These are phyloP conservation scores for Dipodomys spectabilis DNA, from an alignment of 2,113 vertebrate species.

Conservation along the genomic window DNA sequence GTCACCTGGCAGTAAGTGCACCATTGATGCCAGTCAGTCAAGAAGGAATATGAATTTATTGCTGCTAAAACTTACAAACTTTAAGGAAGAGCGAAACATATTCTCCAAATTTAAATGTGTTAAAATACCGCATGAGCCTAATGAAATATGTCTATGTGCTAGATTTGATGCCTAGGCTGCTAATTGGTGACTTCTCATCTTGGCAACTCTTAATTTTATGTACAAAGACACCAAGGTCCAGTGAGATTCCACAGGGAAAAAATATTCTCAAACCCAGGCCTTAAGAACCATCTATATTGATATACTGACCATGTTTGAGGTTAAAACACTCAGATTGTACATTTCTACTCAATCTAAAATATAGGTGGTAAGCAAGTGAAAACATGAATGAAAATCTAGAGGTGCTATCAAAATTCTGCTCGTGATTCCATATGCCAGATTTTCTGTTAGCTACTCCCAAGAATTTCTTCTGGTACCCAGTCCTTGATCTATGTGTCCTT, in stretches of 20 bases:
- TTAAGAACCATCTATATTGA: neutral
- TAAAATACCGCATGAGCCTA: neutral
- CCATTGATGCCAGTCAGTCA: neutral
- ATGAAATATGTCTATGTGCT: neutral
- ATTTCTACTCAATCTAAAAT: neutral
- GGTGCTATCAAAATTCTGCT: neutral
- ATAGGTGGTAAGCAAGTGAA: neutral
- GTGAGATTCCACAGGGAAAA: neutral
- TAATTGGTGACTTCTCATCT: conserved; percentile 38
- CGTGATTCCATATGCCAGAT: neutral
- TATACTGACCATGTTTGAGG: neutral
- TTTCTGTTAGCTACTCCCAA: conserved; percentile 25
- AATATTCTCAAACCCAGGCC: conserved; percentile 1
- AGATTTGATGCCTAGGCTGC: conserved; percentile 13
- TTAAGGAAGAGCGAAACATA: neutral
- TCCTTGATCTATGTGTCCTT: neutral
- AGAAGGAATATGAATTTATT: neutral
- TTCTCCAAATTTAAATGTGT: neutral
- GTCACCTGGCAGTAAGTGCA: neutral
- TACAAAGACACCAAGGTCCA: neutral
- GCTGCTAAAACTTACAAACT: neutral
- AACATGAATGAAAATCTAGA: neutral
- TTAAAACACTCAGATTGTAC: neutral
- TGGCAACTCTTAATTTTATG: conserved; percentile 1
- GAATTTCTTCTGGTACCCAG: conserved; percentile 28